phyloP scores from a whole-genome alignment of 2,888 invertebrate species.

The Schizaphis graminum region DNA sequence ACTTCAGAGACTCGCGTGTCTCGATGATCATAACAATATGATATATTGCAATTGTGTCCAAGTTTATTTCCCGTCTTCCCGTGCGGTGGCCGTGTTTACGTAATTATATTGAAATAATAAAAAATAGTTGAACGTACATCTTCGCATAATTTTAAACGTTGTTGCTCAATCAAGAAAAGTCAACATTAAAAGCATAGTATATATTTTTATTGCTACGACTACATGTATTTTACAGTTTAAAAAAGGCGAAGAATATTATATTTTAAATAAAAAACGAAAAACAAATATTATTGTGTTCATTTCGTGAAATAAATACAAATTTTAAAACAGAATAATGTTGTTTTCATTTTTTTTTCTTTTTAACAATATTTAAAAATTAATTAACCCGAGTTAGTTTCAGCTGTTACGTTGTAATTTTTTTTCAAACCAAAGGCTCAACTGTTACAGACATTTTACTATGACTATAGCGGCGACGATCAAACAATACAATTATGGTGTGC shows the following conservation, averaged over 20 bases:
- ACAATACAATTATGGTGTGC: constrained; percentile 23
- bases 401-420: constrained; percentile 20
- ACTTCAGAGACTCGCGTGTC: background rate
- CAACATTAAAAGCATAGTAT: background rate
- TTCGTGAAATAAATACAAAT: background rate
- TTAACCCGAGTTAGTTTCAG: background rate
- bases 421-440: background rate
- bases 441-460: constrained; percentile 18
- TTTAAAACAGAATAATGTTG: background rate
- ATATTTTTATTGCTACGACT: background rate
- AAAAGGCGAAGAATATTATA: background rate
- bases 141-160: background rate
- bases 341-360: background rate
- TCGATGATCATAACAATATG: background rate
- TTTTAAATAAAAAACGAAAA: background rate
- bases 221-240: background rate
- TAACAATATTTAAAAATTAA: constrained; percentile 16
- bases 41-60: background rate
- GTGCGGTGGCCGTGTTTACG: background rate
- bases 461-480: background rate
- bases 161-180: background rate
- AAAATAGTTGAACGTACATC: background rate
- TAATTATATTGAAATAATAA: background rate
- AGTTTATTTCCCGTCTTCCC: background rate
- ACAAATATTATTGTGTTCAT: background rate